These are phyloP conservation scores for Noctua janthe DNA, from an alignment of 2,888 invertebrate genomes.

Conservation along the genomic window DNA sequence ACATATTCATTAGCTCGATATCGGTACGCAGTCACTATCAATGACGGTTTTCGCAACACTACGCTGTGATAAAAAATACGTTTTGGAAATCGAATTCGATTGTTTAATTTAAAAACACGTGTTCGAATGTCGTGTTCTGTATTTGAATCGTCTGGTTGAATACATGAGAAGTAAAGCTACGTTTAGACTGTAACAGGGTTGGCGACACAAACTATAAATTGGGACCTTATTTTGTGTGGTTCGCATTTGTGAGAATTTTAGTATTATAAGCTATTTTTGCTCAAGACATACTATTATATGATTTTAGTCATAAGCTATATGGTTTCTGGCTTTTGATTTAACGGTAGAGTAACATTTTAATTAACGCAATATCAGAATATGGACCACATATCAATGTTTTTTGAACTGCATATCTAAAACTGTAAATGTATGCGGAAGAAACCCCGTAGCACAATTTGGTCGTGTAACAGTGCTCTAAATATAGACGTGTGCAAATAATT, in stretches of 20 bases:
- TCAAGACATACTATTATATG: neutral
- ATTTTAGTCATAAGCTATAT: neutral
- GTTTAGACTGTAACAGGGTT: constrained; percentile 44
- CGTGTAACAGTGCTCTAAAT: constrained; percentile 63
- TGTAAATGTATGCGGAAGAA: constrained; percentile 64
- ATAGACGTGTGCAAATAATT: constrained; percentile 68
- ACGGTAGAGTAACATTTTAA: constrained; percentile 29
- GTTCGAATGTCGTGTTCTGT: constrained; percentile 61
- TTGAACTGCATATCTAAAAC: constrained; percentile 44
- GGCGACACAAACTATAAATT: constrained; percentile 36
- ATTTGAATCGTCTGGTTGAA: constrained; percentile 62
- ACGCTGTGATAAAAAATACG: constrained; percentile 64
- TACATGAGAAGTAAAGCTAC: constrained; percentile 55
- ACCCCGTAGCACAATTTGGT: constrained; percentile 45
- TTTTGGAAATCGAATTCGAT: constrained; percentile 66
- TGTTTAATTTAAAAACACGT: constrained; percentile 63
- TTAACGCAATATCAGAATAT: constrained; percentile 33
- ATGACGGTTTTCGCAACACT: constrained; percentile 83
- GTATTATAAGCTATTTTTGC: neutral
- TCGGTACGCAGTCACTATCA: constrained; percentile 84
- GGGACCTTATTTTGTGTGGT: constrained; percentile 20
- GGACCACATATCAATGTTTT: constrained; percentile 31
- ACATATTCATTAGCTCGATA: constrained; percentile 88
- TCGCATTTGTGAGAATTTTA: constrained; percentile 20
- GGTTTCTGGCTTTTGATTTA: constrained; percentile 28